Conservation (phyloP, 2,797 vertebrate species). For the Bradypodion ventrale region DNA sequence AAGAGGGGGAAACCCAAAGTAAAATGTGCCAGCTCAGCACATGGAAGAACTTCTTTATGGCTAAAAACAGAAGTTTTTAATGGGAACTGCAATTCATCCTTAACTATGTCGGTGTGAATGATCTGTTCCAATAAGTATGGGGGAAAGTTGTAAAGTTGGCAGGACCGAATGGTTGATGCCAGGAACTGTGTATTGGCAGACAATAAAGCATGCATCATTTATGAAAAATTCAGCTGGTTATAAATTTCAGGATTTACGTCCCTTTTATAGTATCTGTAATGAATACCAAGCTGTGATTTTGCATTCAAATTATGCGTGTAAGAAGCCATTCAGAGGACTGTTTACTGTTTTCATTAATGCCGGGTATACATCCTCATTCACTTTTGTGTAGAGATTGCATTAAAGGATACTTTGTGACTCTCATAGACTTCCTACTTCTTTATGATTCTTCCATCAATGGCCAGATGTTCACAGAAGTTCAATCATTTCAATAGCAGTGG, state of each 20-base stretch:
- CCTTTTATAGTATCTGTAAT: constrained; percentile 65
- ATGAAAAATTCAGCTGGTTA: constrained; percentile 61
- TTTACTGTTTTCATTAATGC: constrained; percentile 51
- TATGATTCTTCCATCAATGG: constrained; percentile 55
- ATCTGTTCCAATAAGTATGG: constrained; percentile 52
- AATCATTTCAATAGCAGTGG: constrained; percentile 34
- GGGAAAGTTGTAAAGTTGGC: constrained; percentile 67
- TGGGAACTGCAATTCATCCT: constrained; percentile 65
- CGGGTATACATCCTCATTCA: constrained; percentile 35
- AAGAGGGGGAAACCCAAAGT: not conserved
- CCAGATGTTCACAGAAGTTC: constrained; percentile 38
- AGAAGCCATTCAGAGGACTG: constrained; percentile 58
- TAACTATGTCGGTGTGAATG: constrained; percentile 42
- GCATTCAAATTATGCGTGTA: constrained; percentile 56
- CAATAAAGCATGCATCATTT: constrained; percentile 62
- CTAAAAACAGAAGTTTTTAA: constrained; percentile 51
- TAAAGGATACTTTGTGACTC: constrained; percentile 46
- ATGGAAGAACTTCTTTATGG: constrained; percentile 23
- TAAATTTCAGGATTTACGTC: constrained; percentile 63
- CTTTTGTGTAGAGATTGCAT: constrained; percentile 48
- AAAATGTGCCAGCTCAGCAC: constrained; percentile 32
- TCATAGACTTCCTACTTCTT: constrained; percentile 41
- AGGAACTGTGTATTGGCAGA: constrained; percentile 62
- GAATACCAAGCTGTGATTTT: constrained; percentile 57
- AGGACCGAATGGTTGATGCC: constrained; percentile 58